Conservation (phyloP, 2,113 vertebrate species). For the Anarrhichthys ocellatus region DNA sequence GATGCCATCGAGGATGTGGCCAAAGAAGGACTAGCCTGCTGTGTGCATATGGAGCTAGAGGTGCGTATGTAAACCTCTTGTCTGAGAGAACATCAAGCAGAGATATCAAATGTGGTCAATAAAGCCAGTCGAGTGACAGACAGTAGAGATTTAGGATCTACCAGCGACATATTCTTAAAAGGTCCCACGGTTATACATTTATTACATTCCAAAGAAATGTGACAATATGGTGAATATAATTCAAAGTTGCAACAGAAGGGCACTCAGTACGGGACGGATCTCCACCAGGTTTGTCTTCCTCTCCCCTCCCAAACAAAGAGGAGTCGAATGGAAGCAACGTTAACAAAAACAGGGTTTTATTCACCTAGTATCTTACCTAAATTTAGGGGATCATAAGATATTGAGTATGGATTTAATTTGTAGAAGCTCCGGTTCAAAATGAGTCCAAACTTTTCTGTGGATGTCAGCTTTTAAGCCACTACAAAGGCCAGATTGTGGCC, state of each 20-base stretch:
- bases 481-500: background rate
- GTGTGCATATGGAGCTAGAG: constrained; percentile 93
- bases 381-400: background rate
- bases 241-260: background rate
- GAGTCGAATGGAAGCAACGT: background rate
- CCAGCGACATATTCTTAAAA: background rate
- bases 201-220: background rate
- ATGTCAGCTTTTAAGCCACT: background rate
- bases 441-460: background rate
- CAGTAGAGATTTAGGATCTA: background rate
- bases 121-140: background rate
- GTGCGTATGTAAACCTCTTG: constrained; percentile 68
- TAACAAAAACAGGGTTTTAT: background rate
- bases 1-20: constrained; percentile 90
- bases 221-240: background rate
- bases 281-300: background rate
- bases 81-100: background rate
- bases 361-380: background rate
- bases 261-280: background rate
- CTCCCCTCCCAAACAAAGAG: background rate
- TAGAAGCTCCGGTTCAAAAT: background rate
- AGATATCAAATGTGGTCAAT: background rate
- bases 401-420: background rate
- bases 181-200: background rate
- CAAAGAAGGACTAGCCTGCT: constrained; percentile 91